Conservation (phyloP, 2,888 invertebrate genomes). For the Tenthredo amoena region DNA sequence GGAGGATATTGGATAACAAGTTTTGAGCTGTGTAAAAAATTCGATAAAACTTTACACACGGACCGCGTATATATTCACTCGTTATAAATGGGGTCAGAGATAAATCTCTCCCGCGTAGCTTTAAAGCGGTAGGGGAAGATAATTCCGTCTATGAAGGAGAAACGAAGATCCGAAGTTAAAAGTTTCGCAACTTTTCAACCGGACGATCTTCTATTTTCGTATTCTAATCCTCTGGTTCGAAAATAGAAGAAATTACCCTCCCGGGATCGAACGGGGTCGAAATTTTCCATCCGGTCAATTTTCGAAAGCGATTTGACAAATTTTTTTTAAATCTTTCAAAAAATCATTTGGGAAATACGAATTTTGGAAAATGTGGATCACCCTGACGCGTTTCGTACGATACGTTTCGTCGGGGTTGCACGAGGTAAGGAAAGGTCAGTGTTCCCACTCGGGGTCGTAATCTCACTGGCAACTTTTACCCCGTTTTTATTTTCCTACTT, state of each 20-base stretch:
- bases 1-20: background rate
- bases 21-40: background rate
- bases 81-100: conserved; percentile 6
- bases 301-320: too few species aligned
- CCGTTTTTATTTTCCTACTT: conserved; percentile 55
- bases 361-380: too few species aligned
- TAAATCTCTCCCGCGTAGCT: conserved; percentile 35
- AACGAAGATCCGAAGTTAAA: background rate
- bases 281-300: too few species aligned
- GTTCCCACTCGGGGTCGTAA: conserved; percentile 32
- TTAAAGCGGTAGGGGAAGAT: background rate
- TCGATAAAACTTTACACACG: background rate
- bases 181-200: conserved; percentile 41
- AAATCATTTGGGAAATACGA: too few species aligned
- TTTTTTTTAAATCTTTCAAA: too few species aligned
- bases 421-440: conserved; percentile 31
- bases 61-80: background rate
- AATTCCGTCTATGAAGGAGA: background rate
- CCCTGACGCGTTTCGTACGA: too few species aligned
- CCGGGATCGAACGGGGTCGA: too few species aligned
- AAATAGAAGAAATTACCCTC: too few species aligned
- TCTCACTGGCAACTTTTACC: conserved; percentile 47
- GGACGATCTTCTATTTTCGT: conserved; percentile 50
- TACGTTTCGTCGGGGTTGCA: background rate
- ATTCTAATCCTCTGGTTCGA: conserved; percentile 34